Evolutionary conservation across 1,140 invertebrate genomes (phyloP).

Genomic region (Caenorhabditis elegans): WBcel235 BX284603.4:11847001-11847500

Average conservation of each 20-base stretch:
- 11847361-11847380: no score
- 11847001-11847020: no score
- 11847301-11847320: background rate
- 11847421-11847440: no score
- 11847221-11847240: background rate
- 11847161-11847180: slow-evolving; percentile 20
- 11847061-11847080: no score
- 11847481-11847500: no score
- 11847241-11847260: background rate
- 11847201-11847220: background rate
- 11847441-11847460: no score
- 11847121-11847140: background rate
- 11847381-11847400: no score
- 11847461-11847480: no score
- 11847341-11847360: background rate
- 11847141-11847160: background rate
- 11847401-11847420: no score
- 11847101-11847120: background rate
- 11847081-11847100: background rate
- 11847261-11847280: background rate
- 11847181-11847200: background rate
- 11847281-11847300: background rate
- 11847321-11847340: background rate
- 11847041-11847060: no score
- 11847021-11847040: no score